Evolutionary conservation across 1,140 invertebrate species (phyloP).

Genomic region (Micrasema longulum): DNA sequence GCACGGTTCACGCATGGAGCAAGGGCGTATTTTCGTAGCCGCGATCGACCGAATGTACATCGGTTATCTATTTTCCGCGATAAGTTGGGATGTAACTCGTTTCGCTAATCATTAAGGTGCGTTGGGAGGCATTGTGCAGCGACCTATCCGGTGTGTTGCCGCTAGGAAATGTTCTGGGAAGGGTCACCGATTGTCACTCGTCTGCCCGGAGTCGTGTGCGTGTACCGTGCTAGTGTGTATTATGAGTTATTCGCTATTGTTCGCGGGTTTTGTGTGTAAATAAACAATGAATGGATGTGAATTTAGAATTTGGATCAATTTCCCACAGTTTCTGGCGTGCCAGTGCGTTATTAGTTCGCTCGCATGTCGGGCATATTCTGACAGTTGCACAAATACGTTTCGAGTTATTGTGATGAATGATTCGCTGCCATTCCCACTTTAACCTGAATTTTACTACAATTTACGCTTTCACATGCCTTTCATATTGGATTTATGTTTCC

Average conservation of each 20-base stretch:
- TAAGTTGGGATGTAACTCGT: conserved; percentile 15
- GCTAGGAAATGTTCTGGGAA: conserved; percentile 1
- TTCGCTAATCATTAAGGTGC: conserved; percentile 26
- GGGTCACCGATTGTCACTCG: conserved; percentile 32
- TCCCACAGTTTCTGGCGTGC: conserved; percentile 11
- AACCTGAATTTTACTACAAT: background rate
- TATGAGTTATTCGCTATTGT: conserved; percentile 45
- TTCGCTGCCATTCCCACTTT: background rate
- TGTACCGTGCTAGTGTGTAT: conserved; percentile 37
- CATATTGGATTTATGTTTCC: background rate
- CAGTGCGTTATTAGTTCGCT: background rate
- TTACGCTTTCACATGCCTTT: background rate
- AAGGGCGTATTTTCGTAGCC: conserved; percentile 42
- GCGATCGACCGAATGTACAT: conserved; percentile 8
- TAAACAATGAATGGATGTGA: conserved; percentile 45
- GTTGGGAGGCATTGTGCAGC: conserved; percentile 25
- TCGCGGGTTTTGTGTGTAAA: conserved; percentile 43
- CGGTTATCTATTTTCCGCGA: conserved; percentile 41
- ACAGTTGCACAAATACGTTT: conserved; percentile 27
- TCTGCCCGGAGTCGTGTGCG: conserved; percentile 31
- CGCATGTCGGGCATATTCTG: conserved; percentile 11
- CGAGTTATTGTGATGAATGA: background rate
- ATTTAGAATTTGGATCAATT: conserved; percentile 26
- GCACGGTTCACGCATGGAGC: conserved; percentile 35
- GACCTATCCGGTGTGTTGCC: conserved; percentile 9